These are phyloP conservation scores for Varanus salvator DNA, from an alignment of 2,113 vertebrate genomes.

Conservation along the genomic window DNA sequence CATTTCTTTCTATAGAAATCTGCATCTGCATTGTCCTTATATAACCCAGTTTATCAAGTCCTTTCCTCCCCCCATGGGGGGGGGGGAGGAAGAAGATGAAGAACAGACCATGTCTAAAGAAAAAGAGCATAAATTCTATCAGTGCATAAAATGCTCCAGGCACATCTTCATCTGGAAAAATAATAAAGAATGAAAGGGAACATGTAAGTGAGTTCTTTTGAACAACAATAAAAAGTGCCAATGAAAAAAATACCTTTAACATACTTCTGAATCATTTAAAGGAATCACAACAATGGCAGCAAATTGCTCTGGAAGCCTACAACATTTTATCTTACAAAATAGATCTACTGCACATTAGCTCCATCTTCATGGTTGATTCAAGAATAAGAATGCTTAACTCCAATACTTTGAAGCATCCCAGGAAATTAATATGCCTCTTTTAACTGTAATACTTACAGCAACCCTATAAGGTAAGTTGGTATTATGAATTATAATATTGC, in stretches of 20 bases:
- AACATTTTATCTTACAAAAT: slow-evolving; percentile 36
- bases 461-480: neutral
- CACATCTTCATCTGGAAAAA: slow-evolving; percentile 73
- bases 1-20: slow-evolving; percentile 48
- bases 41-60: slow-evolving; percentile 64
- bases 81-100: slow-evolving; percentile 17
- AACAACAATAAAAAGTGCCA: slow-evolving; percentile 59
- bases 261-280: slow-evolving; percentile 37
- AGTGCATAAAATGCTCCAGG: slow-evolving; percentile 75
- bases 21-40: slow-evolving; percentile 65
- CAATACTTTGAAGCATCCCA: neutral
- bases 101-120: slow-evolving; percentile 62
- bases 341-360: neutral
- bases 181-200: slow-evolving; percentile 75
- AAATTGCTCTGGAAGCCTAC: slow-evolving; percentile 38
- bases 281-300: slow-evolving; percentile 41
- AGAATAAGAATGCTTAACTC: neutral
- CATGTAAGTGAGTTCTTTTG: slow-evolving; percentile 64
- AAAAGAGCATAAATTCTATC: slow-evolving; percentile 59
- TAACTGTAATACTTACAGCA: neutral
- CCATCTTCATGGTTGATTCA: neutral
- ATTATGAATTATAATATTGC: neutral
- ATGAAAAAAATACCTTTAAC: slow-evolving; percentile 57
- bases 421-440: neutral
- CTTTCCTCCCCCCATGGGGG: slow-evolving; percentile 31